Evolutionary conservation across 2,888 invertebrate genomes (phyloP).

Genomic region (Pseudococcus viburni): DNA sequence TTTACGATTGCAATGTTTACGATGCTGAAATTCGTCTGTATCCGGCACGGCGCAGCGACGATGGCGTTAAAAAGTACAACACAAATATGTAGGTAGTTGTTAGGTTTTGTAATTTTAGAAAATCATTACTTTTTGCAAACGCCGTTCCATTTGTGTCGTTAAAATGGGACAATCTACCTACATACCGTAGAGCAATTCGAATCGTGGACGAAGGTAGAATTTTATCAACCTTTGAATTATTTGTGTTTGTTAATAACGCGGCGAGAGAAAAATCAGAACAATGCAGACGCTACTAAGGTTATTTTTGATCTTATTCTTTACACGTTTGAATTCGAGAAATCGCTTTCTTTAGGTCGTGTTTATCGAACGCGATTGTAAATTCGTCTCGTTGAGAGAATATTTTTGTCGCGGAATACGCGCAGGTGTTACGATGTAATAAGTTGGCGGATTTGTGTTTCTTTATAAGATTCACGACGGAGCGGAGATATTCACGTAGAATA

Average conservation of each 20-base stretch:
- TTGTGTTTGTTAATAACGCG: neutral
- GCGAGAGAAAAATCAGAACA: neutral
- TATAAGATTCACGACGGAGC: neutral
- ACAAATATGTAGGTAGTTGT: too few relatives aligned
- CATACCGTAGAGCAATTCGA: neutral
- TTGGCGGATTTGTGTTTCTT: constrained; percentile 36
- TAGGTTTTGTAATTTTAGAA: too few relatives aligned
- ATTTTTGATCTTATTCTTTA: constrained; percentile 24
- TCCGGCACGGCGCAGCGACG: too few relatives aligned
- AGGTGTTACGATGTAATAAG: constrained; percentile 38
- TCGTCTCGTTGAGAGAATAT: too few relatives aligned
- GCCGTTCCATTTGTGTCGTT: too few relatives aligned
- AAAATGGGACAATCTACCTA: too few relatives aligned
- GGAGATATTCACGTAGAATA: constrained; percentile 5
- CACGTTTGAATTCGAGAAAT: neutral
- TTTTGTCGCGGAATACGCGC: constrained; percentile 12
- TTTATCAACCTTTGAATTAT: neutral
- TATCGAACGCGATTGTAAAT: constrained; percentile 36
- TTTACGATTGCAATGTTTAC: too few relatives aligned
- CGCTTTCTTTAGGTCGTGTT: neutral
- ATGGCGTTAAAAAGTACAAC: too few relatives aligned
- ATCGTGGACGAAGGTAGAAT: neutral
- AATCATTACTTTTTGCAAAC: too few relatives aligned
- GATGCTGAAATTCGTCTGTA: too few relatives aligned
- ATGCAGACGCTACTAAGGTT: neutral